Percentiles rank a stretch among this genome's conserved stretches.
Conservation (phyloP, 1,140 invertebrate genomes). For the Aphelinus atriplicis region DNA sequence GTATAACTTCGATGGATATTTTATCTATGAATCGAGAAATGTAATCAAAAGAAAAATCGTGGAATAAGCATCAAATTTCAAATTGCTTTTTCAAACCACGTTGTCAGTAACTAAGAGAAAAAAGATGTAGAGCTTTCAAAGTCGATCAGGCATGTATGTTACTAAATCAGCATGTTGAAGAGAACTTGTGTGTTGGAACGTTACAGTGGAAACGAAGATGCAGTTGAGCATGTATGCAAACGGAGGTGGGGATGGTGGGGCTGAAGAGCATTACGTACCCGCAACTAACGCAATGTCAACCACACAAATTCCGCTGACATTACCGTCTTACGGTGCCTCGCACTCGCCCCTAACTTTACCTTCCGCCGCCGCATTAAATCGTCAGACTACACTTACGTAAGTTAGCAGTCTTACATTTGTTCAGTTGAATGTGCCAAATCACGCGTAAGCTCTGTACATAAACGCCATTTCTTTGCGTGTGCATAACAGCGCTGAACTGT, state of each 20-base stretch:
- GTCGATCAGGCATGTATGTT: neutral
- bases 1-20: no score
- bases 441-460: neutral
- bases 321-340: constrained; percentile 41
- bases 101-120: no score
- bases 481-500: no score
- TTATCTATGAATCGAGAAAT: no score
- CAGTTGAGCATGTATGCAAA: constrained; percentile 61
- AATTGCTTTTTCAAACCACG: no score
- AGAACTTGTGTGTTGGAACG: constrained; percentile 4
- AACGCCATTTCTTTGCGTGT: no score
- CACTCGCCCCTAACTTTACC: constrained; percentile 62
- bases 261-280: constrained; percentile 55
- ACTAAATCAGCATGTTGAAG: neutral
- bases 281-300: constrained; percentile 53
- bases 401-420: constrained; percentile 39
- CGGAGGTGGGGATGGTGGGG: constrained; percentile 52
- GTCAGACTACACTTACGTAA: constrained; percentile 63
- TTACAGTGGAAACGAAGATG: constrained; percentile 63
- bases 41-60: constrained; percentile 31
- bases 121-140: no score
- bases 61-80: constrained; percentile 4
- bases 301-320: constrained; percentile 53
- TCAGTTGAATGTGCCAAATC: neutral
- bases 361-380: constrained; percentile 62